Evolutionary conservation across 2,113 vertebrate genomes (phyloP), one percentile per base, ranked within the genome.

Genomic region (Mormyrus lacerda): DNA sequence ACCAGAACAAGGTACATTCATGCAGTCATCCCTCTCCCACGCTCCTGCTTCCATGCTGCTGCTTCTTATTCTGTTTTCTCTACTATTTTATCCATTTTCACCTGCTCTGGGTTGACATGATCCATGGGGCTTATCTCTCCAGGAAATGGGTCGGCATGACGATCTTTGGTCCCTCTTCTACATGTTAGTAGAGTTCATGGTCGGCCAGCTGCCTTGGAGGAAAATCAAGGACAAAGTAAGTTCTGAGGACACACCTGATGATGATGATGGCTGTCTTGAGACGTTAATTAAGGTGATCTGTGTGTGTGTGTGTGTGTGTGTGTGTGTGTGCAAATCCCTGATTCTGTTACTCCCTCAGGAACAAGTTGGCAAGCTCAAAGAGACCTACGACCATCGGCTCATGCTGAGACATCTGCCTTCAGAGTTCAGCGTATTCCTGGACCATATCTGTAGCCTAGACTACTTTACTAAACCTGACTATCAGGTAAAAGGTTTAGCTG

Each of bases 81-180:
- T 24, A 44, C 42, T n/a, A 11, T 31, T 47, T 15, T 27, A 24
- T 4, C 85, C 61, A 17, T 55, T n/a, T 27, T 13, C 47, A 44
- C 39, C 11, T 10, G 4, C 85, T n/a, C n/a, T 82, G 85, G 17
- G 73, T 24, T 84, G 27, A 88, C 61, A 35, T 44, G 84, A n/a
- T 27, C 79, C 47, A 45, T 79, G 82, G 76, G 42, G 19, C 61
- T 31, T 92, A 3, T 79, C 86, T 55, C 76, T 90, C 87, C 95
- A 99, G 98, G 98, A 99, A 94, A 99, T 99, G 98, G 98, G 98
- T 90, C 97, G 98, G 42, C 98, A 99, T 83, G 98, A 99, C 91
- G 98, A 99, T 92, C 96, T 99, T 88, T 99, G 98, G 98, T 99
- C 98, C 91, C 96, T 99, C 44, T 99, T 99, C 95, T 99, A 99